Conservation (phyloP, 2,113 vertebrate species). For the Oryzias melastigma region DNA sequence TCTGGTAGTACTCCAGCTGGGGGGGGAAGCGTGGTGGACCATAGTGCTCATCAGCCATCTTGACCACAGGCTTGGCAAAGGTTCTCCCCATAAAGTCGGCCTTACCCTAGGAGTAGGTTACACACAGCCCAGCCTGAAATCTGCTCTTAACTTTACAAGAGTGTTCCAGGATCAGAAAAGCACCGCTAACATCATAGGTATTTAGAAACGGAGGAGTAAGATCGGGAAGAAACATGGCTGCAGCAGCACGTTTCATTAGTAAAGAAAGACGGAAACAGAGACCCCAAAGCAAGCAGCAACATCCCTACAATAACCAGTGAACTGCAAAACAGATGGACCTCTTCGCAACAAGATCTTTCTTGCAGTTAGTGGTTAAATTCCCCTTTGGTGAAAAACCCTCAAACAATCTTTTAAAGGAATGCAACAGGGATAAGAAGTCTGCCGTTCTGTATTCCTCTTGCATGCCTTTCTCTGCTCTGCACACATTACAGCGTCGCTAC, state of each 20-base stretch:
- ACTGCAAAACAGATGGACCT: conserved; percentile 68
- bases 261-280: conserved; percentile 21
- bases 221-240: conserved; percentile 60
- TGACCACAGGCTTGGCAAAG: conserved; percentile 93
- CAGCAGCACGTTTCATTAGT: conserved; percentile 54
- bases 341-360: conserved; percentile 47
- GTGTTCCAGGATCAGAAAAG: conserved; percentile 10
- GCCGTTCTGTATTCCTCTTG: conserved; percentile 61
- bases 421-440: conserved; percentile 66
- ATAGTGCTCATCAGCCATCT: conserved; percentile 93
- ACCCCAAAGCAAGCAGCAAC: conserved; percentile 19
- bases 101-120: conserved; percentile 82
- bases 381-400: conserved; percentile 46
- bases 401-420: conserved; percentile 63
- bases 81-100: conserved; percentile 97
- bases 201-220: neutral
- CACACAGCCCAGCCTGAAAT: neutral
- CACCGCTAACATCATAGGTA: neutral
- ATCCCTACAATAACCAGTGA: conserved; percentile 66
- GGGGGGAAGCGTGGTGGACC: conserved; percentile 90
- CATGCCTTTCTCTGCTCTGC: conserved; percentile 69
- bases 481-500: conserved; percentile 50
- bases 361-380: conserved; percentile 74
- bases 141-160: conserved; percentile 20
- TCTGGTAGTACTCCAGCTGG: conserved; percentile 95